Evolutionary conservation across 2,113 vertebrate species (phyloP).

Genomic region (Pseudorasbora parva): DNA sequence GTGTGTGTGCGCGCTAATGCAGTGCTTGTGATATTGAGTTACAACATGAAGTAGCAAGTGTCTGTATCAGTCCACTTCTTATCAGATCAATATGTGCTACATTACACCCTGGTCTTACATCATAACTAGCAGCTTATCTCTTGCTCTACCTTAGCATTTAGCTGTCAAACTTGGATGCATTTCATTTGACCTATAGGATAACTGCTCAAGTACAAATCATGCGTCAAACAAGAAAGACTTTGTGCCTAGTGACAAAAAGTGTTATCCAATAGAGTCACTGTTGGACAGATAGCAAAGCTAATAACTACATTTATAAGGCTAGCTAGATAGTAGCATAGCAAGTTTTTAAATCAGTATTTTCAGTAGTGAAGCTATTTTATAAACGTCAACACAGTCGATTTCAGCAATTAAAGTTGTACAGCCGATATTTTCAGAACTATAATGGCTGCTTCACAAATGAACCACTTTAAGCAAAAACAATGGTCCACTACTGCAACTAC

Average conservation of each 20-base stretch:
- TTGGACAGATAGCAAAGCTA: not conserved
- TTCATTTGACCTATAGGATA: not conserved
- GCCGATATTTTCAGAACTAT: too few species aligned
- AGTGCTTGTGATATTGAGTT: not conserved
- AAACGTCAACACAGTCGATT: not conserved
- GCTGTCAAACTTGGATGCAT: not conserved
- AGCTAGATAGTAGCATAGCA: not conserved
- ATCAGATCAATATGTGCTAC: constrained; percentile 11
- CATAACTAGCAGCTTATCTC: not conserved
- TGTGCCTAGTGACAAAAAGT: constrained; percentile 1
- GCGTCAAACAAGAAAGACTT: not conserved
- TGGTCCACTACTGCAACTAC: not conserved
- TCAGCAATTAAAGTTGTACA: too few species aligned
- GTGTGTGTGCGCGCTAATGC: not conserved
- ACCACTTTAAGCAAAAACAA: too few species aligned
- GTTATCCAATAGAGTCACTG: not conserved
- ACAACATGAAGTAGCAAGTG: too few species aligned
- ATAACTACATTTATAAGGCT: not conserved
- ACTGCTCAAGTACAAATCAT: not conserved
- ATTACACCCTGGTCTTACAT: not conserved
- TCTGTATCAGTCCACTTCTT: not conserved
- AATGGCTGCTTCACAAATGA: not conserved
- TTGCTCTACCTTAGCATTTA: not conserved
- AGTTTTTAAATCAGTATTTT: not conserved
- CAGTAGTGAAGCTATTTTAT: not conserved